These are phyloP conservation scores for Ramphastos sulfuratus DNA, from an alignment of 2,113 vertebrate species.

Conservation along the genomic window DNA sequence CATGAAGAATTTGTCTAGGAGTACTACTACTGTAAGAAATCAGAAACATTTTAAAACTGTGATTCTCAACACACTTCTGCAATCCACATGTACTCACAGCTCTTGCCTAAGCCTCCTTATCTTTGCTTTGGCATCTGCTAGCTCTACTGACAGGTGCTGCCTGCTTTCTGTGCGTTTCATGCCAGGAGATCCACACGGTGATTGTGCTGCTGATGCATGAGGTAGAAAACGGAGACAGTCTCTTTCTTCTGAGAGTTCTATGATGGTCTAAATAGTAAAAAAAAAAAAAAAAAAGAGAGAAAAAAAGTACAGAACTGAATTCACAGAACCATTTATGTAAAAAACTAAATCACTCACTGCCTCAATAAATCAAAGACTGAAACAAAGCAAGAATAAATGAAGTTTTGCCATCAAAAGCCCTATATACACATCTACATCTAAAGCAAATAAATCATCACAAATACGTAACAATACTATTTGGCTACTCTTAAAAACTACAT, in stretches of 20 bases:
- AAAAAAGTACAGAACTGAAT: background rate
- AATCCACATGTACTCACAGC: constrained; percentile 84
- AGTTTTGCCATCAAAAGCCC: background rate
- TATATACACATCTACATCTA: accelerated
- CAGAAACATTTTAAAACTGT: background rate
- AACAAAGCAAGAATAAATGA: background rate
- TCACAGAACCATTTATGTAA: background rate
- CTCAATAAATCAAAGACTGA: background rate
- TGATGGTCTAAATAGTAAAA: constrained; percentile 82
- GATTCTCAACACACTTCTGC: background rate
- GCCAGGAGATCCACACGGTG: constrained; percentile 90
- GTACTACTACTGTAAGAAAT: background rate
- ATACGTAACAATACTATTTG: background rate
- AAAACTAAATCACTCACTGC: background rate
- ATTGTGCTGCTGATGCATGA: constrained; percentile 80
- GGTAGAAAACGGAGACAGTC: constrained; percentile 91
- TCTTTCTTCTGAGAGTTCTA: constrained; percentile 93
- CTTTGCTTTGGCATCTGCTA: constrained; percentile 97
- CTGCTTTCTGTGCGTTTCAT: constrained; percentile 96
- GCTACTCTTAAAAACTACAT: background rate
- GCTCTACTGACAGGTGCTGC: constrained; percentile 95
- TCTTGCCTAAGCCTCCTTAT: constrained; percentile 95
- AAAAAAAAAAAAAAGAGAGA: accelerated
- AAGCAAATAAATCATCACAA: background rate
- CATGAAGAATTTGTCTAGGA: accelerated